Evolutionary conservation across 2,888 invertebrate species (phyloP).

Genomic region (Altica lythri): DNA sequence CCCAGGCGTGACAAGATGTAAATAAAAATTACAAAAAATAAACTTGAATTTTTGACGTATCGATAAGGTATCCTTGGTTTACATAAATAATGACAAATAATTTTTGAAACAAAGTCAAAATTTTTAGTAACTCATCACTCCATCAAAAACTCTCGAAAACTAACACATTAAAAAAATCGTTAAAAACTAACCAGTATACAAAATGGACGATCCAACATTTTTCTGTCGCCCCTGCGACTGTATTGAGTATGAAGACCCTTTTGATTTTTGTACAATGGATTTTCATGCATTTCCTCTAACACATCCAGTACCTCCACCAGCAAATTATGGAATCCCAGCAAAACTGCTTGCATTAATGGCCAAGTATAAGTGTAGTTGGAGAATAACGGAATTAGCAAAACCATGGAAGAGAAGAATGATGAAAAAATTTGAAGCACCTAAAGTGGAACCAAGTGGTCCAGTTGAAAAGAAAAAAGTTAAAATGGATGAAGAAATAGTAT

Average conservation of each 20-base stretch:
- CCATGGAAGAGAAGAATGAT: constrained; percentile 5
- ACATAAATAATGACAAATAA: no score
- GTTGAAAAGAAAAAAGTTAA: constrained; percentile 22
- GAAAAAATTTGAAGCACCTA: constrained; percentile 6
- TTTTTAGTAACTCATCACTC: constrained; percentile 9
- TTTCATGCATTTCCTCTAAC: constrained; percentile 32
- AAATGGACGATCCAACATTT: neutral
- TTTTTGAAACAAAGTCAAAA: no score
- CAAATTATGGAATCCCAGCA: constrained; percentile 28
- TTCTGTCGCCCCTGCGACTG: neutral
- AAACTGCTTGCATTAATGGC: constrained; percentile 34
- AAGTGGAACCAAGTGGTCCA: constrained; percentile 21
- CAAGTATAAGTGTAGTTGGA: constrained; percentile 42
- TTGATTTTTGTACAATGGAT: constrained; percentile 33
- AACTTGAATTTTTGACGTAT: no score
- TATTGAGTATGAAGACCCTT: constrained; percentile 3
- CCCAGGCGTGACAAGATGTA: no score
- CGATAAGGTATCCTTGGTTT: no score
- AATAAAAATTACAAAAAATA: no score
- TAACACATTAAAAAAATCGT: neutral
- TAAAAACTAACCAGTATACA: neutral
- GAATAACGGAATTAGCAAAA: constrained; percentile 35
- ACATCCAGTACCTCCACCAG: constrained; percentile 28
- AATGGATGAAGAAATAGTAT: constrained; percentile 31
- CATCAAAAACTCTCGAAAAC: constrained; percentile 7